Conservation (phyloP, 1,140 invertebrate genomes). For the Sitophilus oryzae region DNA sequence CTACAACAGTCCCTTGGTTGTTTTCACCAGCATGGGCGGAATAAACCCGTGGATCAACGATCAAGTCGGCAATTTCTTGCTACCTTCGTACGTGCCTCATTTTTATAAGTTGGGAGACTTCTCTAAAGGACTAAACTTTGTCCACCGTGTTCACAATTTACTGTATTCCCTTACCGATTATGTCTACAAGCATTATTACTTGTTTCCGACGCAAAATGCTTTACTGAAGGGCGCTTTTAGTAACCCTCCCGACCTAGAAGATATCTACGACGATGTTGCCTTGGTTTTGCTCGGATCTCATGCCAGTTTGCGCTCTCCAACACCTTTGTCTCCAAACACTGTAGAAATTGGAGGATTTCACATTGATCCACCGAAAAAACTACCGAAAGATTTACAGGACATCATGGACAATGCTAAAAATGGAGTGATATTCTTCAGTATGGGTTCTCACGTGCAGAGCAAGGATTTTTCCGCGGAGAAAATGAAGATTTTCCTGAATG, state of each 20-base stretch:
- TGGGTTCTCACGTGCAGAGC: conserved; percentile 47
- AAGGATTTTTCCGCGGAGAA: conserved; percentile 39
- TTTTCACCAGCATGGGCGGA: conserved; percentile 13
- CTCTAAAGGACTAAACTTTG: conserved; percentile 8
- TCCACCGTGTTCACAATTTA: conserved; percentile 1
- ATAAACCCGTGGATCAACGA: conserved; percentile 7
- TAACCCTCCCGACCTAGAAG: neutral
- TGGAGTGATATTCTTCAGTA: conserved; percentile 55
- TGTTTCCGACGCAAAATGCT: conserved; percentile 5
- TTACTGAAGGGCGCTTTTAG: conserved; percentile 4
- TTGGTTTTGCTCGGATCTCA: conserved; percentile 54
- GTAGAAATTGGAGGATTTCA: conserved; percentile 53
- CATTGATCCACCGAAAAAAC: conserved; percentile 38
- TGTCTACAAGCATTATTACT: neutral
- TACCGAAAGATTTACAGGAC: conserved; percentile 48
- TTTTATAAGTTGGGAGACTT: conserved; percentile 8
- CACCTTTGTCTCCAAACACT: conserved; percentile 51
- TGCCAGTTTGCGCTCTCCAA: conserved; percentile 48
- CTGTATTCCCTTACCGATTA: neutral
- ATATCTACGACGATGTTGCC: conserved; percentile 41
- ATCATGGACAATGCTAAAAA: conserved; percentile 52
- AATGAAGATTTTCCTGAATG: conserved; percentile 37
- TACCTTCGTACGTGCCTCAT: conserved; percentile 14
- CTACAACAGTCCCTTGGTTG: conserved; percentile 33
- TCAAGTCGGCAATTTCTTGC: conserved; percentile 12